Percentiles rank a stretch among this genome's conserved stretches.
These are phyloP conservation scores for Varecia variegata DNA, from an alignment of 2,797 vertebrate species.

Conservation along the genomic window DNA sequence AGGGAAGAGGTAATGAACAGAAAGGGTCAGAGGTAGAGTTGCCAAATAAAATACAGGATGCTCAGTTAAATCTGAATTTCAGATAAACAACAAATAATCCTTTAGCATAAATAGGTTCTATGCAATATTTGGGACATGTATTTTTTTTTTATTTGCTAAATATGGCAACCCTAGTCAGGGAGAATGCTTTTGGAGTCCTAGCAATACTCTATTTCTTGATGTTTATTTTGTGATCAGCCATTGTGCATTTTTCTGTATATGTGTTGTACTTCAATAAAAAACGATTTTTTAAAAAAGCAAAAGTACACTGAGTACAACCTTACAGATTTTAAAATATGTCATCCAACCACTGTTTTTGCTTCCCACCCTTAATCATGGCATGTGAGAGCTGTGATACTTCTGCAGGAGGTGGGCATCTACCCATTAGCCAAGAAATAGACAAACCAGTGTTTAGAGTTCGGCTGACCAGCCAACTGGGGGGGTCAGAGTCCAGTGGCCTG, in stretches of 20 bases:
- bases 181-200: background rate
- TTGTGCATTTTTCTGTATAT: background rate
- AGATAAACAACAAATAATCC: constrained; percentile 20
- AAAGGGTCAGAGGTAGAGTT: background rate
- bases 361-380: constrained; percentile 10
- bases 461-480: background rate
- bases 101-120: background rate
- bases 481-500: background rate
- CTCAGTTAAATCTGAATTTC: constrained; percentile 46
- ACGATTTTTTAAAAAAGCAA: background rate
- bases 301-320: background rate
- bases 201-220: background rate
- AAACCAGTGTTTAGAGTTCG: background rate
- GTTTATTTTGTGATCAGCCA: background rate
- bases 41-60: constrained; percentile 27
- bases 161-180: background rate
- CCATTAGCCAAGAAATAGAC: background rate
- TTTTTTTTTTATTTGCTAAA: constrained; percentile 45
- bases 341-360: background rate
- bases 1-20: background rate
- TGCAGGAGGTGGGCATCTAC: background rate
- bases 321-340: constrained; percentile 47
- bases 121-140: background rate
- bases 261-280: background rate
- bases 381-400: background rate